phyloP scores from a whole-genome alignment of 2,888 invertebrate species.

The Caenorhabditis angaria region DNA sequence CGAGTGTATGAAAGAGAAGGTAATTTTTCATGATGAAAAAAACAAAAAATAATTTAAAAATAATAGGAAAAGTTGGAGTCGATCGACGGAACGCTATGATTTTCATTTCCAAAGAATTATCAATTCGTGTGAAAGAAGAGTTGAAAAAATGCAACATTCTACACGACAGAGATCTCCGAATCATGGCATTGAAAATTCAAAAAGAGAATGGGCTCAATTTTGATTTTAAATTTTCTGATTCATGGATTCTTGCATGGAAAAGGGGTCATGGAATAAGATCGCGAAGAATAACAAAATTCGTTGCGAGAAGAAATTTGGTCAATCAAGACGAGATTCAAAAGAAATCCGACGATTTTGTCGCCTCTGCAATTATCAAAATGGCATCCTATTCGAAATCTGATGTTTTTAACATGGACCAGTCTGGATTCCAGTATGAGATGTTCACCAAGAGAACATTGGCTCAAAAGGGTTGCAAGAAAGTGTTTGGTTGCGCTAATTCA shows the following conservation, averaged over 20 bases:
- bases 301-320: no score
- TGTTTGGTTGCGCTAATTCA: no score
- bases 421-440: slow-evolving; percentile 19
- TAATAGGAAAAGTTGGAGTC: neutral
- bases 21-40: neutral
- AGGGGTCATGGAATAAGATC: no score
- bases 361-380: neutral
- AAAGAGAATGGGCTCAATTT: neutral
- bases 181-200: neutral
- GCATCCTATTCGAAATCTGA: neutral
- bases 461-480: no score
- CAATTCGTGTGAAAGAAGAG: neutral
- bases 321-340: no score
- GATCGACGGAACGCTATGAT: neutral
- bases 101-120: neutral
- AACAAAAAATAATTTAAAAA: no score
- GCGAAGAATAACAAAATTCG: no score
- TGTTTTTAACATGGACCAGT: slow-evolving; percentile 21
- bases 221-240: neutral
- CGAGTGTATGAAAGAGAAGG: neutral
- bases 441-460: slow-evolving; percentile 8
- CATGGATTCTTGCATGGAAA: neutral
- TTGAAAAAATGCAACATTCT: neutral
- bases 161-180: neutral
- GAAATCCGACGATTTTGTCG: neutral